Evolutionary conservation across 2,888 invertebrate genomes (phyloP).

Genomic region (Caenorhabditis japonica): DNA sequence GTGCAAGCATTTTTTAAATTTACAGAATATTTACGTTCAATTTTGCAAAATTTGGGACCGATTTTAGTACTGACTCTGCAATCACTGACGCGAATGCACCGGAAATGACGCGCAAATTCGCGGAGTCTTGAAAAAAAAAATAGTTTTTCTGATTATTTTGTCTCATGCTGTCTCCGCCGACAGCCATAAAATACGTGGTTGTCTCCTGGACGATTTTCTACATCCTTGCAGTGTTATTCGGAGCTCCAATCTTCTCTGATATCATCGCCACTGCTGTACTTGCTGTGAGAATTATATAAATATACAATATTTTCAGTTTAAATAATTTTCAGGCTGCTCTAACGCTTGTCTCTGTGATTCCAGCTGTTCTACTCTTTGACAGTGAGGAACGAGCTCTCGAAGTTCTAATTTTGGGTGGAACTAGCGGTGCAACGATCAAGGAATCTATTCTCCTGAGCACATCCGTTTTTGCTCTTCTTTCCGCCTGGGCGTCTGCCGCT

Average conservation of each 20-base stretch:
- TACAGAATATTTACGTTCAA: too few relatives aligned
- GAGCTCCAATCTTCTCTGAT: conserved; percentile 62
- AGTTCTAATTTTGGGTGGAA: conserved; percentile 1
- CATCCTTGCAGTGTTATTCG: conserved; percentile 58
- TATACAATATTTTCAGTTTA: conserved; percentile 5
- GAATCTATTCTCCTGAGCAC: conserved; percentile 12
- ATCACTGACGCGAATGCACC: conserved; percentile 3
- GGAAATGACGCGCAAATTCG: conserved; percentile 15
- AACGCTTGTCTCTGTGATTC: conserved; percentile 11
- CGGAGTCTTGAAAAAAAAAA: not conserved
- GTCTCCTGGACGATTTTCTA: conserved; percentile 45
- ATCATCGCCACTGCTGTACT: conserved; percentile 35
- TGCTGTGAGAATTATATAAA: conserved; percentile 27
- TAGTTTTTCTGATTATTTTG: not conserved
- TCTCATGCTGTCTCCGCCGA: conserved; percentile 15
- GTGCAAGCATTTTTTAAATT: not conserved
- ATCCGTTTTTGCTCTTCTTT: conserved; percentile 6
- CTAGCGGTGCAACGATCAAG: not conserved
- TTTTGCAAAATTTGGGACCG: too few relatives aligned
- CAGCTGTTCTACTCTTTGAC: conserved; percentile 9
- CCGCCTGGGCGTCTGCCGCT: conserved; percentile 30
- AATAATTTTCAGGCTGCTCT: conserved; percentile 33
- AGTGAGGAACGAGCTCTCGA: conserved; percentile 26
- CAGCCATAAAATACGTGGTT: conserved; percentile 23
- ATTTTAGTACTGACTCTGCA: conserved; percentile 11